Conservation (phyloP, 2,797 vertebrate genomes). For the Characodon lateralis region DNA sequence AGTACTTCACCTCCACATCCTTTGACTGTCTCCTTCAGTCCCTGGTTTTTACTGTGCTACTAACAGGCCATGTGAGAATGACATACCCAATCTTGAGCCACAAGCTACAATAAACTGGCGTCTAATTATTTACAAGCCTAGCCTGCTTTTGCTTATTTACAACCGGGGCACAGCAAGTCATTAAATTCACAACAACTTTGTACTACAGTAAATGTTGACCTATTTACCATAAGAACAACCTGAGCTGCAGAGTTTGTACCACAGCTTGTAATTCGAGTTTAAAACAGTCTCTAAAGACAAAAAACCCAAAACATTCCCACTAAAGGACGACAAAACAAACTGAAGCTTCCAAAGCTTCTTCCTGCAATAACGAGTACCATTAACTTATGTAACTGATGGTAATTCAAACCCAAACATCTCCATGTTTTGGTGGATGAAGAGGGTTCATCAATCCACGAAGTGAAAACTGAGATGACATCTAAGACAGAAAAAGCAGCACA, state of each 20-base stretch:
- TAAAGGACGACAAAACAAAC: slow-evolving; percentile 31
- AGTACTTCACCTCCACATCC: background rate
- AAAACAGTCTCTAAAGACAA: slow-evolving; percentile 36
- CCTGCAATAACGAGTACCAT: slow-evolving; percentile 30
- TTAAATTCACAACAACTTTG: slow-evolving; percentile 52
- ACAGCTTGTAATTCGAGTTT: slow-evolving; percentile 40
- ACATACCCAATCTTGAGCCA: slow-evolving; percentile 32
- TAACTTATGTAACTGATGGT: slow-evolving; percentile 41
- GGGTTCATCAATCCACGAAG: slow-evolving; percentile 33
- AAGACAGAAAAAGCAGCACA: slow-evolving; percentile 30
- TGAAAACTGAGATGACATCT: slow-evolving; percentile 28
- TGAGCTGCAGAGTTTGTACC: slow-evolving; percentile 34
- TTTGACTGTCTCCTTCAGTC: slow-evolving; percentile 25
- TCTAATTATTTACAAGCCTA: slow-evolving; percentile 53
- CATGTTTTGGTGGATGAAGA: slow-evolving; percentile 27
- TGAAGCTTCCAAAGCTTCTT: slow-evolving; percentile 19
- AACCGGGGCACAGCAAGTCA: slow-evolving; percentile 53
- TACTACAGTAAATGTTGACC: slow-evolving; percentile 56
- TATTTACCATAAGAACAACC: slow-evolving; percentile 32
- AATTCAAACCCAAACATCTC: slow-evolving; percentile 41
- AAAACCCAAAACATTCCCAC: slow-evolving; percentile 31
- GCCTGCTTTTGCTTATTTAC: slow-evolving; percentile 37
- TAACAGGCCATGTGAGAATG: slow-evolving; percentile 53
- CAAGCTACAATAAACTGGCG: slow-evolving; percentile 49
- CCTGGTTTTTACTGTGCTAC: slow-evolving; percentile 33